Evolutionary conservation across 2,888 invertebrate genomes (phyloP), one percentile per base, ranked within the genome.

Genomic region (Ormia ochracea): DNA sequence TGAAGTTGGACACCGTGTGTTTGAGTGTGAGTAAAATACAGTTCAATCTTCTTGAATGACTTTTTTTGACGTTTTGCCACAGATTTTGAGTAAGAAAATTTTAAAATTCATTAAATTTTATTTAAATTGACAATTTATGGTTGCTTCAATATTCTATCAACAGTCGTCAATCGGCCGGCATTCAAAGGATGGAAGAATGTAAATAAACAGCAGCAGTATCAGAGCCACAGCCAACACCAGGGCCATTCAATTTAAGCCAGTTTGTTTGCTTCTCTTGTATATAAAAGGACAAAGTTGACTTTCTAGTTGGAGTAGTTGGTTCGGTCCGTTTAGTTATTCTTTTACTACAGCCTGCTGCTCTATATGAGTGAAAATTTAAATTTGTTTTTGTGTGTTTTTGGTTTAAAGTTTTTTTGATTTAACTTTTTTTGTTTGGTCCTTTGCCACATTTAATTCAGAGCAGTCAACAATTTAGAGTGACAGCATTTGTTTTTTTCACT

Each of bases 401-500:
- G 54, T 73, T 65, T 43, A 65, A 17, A 28, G 41, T 52, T 33
- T 41, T 6, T 17, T 36, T 66, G 19, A 65, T 56, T 54, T n/a
- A n/a, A n/a, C n/a, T 38, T 38, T 23, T 45, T 58, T 31, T 5
- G 1, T 45, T 56, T 19, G 70, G 65, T 77, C 72, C 80, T 76
- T 80, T 80, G 80, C 80, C 80, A 76, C 76, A 80, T 80, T 76
- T 76, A 80, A 76, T 80, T 80, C 76, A 73, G 68, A 76, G 63
- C 80, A 73, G 80, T 80, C 80, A 80, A 80, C 80, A 76, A 68
- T 72, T 80, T 72, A 56, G 80, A 80, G 76, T 80, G 80, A 80
- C 80, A 80, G 76, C 76, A 80, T 76, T 80, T 76, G 75, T 73
- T 73, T 72, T 48, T 26, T 23, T 17, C 63, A 56, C 54, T 19